A percentile compares a stretch with the other conserved stretches of the same genome.
Evolutionary conservation across 2,113 vertebrate species (phyloP).

Genomic region (Bambusicola thoracicus): DNA sequence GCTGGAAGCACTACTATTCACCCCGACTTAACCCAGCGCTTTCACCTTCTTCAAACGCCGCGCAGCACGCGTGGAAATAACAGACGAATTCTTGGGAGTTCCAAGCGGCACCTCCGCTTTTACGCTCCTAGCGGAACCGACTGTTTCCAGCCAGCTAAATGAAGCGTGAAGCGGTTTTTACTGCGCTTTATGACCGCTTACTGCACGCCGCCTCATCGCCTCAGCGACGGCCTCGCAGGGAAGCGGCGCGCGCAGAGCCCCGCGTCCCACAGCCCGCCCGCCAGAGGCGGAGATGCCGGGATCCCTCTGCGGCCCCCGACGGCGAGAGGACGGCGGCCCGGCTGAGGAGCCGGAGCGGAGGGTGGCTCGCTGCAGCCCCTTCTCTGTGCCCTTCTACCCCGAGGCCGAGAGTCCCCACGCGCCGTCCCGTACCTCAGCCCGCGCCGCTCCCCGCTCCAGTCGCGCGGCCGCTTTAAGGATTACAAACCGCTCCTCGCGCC

Average conservation of each 20-base stretch:
- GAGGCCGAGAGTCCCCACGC: background rate
- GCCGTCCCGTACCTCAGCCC: background rate
- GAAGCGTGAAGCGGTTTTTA: background rate
- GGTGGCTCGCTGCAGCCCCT: no score
- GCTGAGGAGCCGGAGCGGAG: no score
- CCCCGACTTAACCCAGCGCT: rapidly evolving
- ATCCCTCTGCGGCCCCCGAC: no score
- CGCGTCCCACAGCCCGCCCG: no score
- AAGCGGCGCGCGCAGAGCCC: no score
- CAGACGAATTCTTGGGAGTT: background rate
- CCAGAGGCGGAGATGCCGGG: no score
- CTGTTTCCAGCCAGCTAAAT: background rate
- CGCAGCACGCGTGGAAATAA: background rate
- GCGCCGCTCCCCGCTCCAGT: background rate
- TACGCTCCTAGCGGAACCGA: background rate
- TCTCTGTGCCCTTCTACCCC: background rate
- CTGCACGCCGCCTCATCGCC: background rate
- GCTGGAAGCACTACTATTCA: background rate
- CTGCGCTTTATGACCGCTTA: background rate
- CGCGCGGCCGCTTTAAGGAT: background rate
- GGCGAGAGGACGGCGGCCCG: no score
- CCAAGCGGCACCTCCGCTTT: background rate
- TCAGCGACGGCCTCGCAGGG: no score
- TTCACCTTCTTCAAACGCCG: background rate
- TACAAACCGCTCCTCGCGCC: background rate